Evolutionary conservation across 1,140 invertebrate species (phyloP).

Genomic region (Cyphomyrmex costatus): DNA sequence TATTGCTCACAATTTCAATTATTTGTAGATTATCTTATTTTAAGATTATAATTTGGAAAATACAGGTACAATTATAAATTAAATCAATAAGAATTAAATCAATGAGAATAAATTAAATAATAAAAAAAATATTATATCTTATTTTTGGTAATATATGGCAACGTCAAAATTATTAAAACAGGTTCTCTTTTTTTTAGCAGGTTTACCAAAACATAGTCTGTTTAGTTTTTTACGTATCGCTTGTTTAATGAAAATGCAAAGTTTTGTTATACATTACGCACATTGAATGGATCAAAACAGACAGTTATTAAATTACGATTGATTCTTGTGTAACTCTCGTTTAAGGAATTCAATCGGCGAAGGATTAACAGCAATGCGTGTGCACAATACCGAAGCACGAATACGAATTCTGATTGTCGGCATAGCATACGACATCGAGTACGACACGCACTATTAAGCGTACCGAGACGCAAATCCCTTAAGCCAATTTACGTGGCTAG

Average conservation of each 20-base stretch:
- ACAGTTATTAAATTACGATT: background rate
- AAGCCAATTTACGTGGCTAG: conserved; percentile 83
- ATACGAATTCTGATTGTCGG: conserved; percentile 25
- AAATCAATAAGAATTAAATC: too few species aligned
- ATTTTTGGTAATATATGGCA: too few species aligned
- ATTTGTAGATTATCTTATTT: too few species aligned
- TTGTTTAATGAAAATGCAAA: background rate
- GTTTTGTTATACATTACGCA: too few species aligned
- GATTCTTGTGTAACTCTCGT: background rate
- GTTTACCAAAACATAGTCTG: too few species aligned
- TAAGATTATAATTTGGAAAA: too few species aligned
- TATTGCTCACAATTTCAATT: too few species aligned
- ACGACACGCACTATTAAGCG: conserved; percentile 78
- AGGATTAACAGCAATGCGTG: conserved; percentile 36
- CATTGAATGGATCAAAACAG: background rate
- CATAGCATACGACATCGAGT: conserved; percentile 63
- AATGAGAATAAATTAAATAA: too few species aligned
- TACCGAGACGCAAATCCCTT: conserved; percentile 79
- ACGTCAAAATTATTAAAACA: too few species aligned
- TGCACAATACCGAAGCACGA: conserved; percentile 24
- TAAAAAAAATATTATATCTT: too few species aligned
- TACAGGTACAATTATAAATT: too few species aligned
- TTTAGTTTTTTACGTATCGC: background rate
- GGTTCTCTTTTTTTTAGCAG: too few species aligned
- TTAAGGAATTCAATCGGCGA: background rate